Evolutionary conservation across 2,888 invertebrate species (phyloP).

Genomic region (Lacanobia wlatinum): DNA sequence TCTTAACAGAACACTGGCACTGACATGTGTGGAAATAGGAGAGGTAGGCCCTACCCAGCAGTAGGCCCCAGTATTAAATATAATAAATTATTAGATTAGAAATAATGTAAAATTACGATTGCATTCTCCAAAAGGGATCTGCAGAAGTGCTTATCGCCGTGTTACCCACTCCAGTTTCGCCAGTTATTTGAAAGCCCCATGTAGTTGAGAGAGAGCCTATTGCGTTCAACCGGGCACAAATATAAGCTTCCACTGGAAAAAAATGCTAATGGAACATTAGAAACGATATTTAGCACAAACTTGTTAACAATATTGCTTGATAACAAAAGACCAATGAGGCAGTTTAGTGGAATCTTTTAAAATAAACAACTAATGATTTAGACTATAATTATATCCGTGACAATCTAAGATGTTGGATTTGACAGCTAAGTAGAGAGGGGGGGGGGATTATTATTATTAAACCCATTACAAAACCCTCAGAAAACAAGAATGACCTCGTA

Average conservation of each 20-base stretch:
- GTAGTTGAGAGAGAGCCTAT: not conserved
- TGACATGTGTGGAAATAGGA: too few relatives aligned
- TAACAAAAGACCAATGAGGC: not conserved
- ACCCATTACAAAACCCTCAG: not conserved
- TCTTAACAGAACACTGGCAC: too few relatives aligned
- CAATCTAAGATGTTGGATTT: too few relatives aligned
- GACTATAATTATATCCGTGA: too few relatives aligned
- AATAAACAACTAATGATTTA: not conserved
- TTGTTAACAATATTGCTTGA: not conserved
- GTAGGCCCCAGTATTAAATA: too few relatives aligned
- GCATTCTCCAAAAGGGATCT: not conserved
- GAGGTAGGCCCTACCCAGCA: too few relatives aligned
- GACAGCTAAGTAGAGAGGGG: too few relatives aligned
- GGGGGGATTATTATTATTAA: not conserved
- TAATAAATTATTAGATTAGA: not conserved
- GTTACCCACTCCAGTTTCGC: too few relatives aligned
- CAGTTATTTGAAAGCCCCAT: too few relatives aligned
- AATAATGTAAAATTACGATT: not conserved
- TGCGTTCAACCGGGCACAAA: not conserved
- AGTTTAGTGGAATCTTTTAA: not conserved
- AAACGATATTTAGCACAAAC: not conserved
- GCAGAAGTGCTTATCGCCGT: too few relatives aligned
- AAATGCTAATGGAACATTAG: not conserved
- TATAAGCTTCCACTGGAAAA: not conserved
- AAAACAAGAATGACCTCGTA: conserved; percentile 15